phyloP scores from a whole-genome alignment of 2,888 invertebrate species.

The Heliconius ismenius region DNA sequence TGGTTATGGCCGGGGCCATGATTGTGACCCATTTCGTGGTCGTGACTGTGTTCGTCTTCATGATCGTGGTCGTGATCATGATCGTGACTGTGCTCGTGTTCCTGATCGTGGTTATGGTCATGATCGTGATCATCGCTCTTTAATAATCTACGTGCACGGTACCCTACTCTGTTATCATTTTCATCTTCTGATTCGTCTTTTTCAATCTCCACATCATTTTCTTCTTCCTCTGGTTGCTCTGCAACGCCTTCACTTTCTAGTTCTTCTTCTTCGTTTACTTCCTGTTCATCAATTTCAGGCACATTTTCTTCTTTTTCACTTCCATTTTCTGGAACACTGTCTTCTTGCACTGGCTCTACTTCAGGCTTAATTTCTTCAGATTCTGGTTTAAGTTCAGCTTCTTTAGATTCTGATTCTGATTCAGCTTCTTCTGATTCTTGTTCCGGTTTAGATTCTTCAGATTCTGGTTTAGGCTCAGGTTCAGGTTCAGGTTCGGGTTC shows the following conservation, averaged over 20 bases:
- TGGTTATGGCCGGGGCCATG: background rate
- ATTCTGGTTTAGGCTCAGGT: conserved; percentile 47
- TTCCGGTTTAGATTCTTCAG: conserved; percentile 48
- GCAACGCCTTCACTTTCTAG: conserved; percentile 40
- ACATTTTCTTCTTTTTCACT: conserved; percentile 48
- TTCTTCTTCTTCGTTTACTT: conserved; percentile 51
- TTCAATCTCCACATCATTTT: conserved; percentile 46
- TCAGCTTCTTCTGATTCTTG: conserved; percentile 63
- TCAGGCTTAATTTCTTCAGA: conserved; percentile 60
- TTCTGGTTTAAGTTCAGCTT: conserved; percentile 58
- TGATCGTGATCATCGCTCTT: conserved; percentile 27
- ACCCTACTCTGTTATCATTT: conserved; percentile 22
- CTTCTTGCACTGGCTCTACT: conserved; percentile 38
- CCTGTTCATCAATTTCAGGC: conserved; percentile 60
- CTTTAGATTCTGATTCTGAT: conserved; percentile 57
- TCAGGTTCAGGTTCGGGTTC: conserved; percentile 59
- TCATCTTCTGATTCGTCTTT: conserved; percentile 32
- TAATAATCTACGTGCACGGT: conserved; percentile 2
- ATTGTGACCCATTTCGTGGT: background rate
- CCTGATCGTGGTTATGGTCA: background rate
- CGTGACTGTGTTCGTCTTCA: conserved; percentile 30
- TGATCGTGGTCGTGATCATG: conserved; percentile 35
- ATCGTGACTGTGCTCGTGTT: conserved; percentile 25
- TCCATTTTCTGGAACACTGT: background rate
- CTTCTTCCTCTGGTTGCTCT: conserved; percentile 21